Evolutionary conservation across 2,888 invertebrate species (phyloP).

Genomic region (Trissonchulus sp.): DNA sequence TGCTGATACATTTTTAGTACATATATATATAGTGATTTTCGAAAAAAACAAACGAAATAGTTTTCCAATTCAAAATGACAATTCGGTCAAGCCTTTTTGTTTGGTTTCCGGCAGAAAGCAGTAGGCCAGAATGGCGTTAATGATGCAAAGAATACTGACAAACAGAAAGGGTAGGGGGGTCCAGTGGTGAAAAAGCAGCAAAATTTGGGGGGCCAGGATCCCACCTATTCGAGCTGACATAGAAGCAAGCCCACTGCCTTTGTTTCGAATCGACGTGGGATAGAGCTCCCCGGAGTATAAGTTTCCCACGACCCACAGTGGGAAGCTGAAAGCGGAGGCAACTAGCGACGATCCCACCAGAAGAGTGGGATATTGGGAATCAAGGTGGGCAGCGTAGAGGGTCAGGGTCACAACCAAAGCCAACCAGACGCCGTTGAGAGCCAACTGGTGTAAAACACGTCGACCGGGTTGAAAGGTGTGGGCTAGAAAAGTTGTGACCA

Average conservation of each 20-base stretch:
- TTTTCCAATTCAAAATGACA: no score
- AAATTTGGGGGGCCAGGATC: slow-evolving; percentile 8
- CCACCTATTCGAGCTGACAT: slow-evolving; percentile 18
- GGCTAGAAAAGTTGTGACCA: not conserved
- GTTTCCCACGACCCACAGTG: slow-evolving; percentile 22
- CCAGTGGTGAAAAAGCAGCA: not conserved
- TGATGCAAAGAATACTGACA: not conserved
- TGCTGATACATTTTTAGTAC: no score
- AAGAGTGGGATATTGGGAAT: not conserved
- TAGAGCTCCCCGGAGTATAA: slow-evolving; percentile 27
- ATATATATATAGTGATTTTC: no score
- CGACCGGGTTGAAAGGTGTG: slow-evolving; percentile 13
- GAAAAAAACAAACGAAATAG: no score
- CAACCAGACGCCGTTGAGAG: slow-evolving; percentile 22
- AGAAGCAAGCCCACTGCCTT: slow-evolving; percentile 14
- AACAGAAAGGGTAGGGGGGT: not conserved
- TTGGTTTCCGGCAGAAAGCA: slow-evolving; percentile 6
- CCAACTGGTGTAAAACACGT: slow-evolving; percentile 13
- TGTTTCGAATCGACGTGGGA: slow-evolving; percentile 24
- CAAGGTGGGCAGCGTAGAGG: not conserved
- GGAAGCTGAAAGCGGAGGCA: slow-evolving; percentile 23
- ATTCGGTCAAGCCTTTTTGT: not conserved
- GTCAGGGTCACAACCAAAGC: not conserved
- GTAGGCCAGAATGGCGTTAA: not conserved
- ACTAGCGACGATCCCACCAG: not conserved